phyloP scores from a whole-genome alignment of 2,888 invertebrate genomes.

The Lysandra coridon region DNA sequence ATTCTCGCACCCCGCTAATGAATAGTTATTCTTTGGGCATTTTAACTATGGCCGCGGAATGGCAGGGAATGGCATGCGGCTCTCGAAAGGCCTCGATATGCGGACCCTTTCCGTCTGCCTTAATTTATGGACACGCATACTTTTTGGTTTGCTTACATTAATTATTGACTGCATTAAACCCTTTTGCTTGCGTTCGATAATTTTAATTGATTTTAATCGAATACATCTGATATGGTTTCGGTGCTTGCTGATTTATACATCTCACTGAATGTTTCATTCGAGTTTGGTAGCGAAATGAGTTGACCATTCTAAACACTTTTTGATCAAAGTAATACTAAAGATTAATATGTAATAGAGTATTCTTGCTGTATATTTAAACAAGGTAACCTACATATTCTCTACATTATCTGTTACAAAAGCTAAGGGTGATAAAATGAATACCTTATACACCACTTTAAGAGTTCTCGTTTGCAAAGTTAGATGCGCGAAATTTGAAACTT shows the following conservation, averaged over 20 bases:
- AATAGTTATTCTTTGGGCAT: conserved; percentile 80
- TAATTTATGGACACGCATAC: conserved; percentile 71
- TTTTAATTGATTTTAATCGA: conserved; percentile 27
- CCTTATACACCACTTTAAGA: not conserved
- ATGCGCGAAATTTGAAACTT: conserved; percentile 12
- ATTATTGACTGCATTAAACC: conserved; percentile 64
- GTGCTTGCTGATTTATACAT: not conserved
- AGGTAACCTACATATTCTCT: no score
- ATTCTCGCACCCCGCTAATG: conserved; percentile 80
- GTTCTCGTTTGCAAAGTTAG: not conserved
- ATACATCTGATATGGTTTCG: conserved; percentile 19
- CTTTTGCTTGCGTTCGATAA: conserved; percentile 35
- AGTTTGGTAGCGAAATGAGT: not conserved
- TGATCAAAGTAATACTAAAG: no score
- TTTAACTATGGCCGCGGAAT: conserved; percentile 79
- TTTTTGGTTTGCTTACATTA: conserved; percentile 72
- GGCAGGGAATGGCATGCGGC: conserved; percentile 80
- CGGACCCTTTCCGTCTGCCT: conserved; percentile 74
- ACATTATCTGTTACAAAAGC: not conserved
- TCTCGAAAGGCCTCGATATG: conserved; percentile 79
- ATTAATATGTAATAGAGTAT: not conserved
- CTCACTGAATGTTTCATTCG: not conserved
- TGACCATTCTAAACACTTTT: no score
- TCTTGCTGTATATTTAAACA: no score
- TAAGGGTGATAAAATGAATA: not conserved